Conservation (phyloP, 2,888 invertebrate species). For the Escarpia spicata region DNA sequence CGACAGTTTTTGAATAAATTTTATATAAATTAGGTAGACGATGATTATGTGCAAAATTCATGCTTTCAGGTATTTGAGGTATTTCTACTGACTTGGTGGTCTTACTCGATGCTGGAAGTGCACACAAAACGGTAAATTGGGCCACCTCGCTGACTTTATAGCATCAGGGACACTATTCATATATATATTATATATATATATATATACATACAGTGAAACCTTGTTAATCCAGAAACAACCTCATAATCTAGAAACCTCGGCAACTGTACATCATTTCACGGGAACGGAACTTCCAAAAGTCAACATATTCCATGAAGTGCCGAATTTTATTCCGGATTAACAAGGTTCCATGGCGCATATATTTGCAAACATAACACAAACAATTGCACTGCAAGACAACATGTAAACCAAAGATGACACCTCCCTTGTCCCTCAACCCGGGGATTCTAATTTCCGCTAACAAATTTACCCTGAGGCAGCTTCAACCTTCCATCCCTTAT, state of each 20-base stretch:
- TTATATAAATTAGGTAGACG: no score
- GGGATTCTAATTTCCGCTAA: not conserved
- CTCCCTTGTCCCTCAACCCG: not conserved
- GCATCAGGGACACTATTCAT: not conserved
- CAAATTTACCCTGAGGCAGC: conserved; percentile 12
- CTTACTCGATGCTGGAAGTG: not conserved
- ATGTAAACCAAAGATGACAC: not conserved
- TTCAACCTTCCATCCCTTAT: not conserved
- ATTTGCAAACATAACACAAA: not conserved
- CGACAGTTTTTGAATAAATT: no score
- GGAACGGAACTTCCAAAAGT: no score
- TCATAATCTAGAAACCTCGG: no score
- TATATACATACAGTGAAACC: not conserved
- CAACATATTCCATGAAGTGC: no score
- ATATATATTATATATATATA: not conserved
- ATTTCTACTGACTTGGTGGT: not conserved
- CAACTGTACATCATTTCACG: no score
- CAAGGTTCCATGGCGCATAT: no score
- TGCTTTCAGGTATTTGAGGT: not conserved
- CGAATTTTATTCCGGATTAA: no score
- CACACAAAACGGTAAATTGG: not conserved
- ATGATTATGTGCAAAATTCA: not conserved
- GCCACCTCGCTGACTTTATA: not conserved
- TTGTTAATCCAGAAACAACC: no score
- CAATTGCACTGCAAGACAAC: not conserved